Evolutionary conservation across 2,113 vertebrate genomes (phyloP), one percentile per base, ranked within the genome.

Genomic region (Limanda limanda): DNA sequence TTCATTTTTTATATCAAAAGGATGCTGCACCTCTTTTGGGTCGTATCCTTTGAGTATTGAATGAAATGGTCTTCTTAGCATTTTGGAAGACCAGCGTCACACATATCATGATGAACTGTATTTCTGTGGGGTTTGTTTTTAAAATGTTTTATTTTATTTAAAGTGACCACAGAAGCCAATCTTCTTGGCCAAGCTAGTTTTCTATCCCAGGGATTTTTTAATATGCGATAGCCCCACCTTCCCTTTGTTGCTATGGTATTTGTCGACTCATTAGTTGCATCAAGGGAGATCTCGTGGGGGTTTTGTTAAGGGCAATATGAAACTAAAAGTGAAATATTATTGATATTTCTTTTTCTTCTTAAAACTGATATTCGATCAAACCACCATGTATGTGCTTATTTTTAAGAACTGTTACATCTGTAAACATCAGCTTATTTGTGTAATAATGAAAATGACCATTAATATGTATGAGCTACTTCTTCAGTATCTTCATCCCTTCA

Each of bases 81-180:
- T 71, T 81, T 76, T 78, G 70, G 69, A 60, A 78, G 78, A 69
- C 24, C 47, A 42, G 55, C n/a, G 37, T 79, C 64, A 90, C 76
- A 90, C 87, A 88, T 88, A 88, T 85, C 84, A 91, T 66, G 52
- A 83, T 88, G 77, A 86, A 75, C 73, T 86, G 66, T 83, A 71
- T 81, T 76, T 78, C 56, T 82, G 56, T 72, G 17, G 35, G 35
- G 9, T 40, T 79, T 57, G 71, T 64, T 84, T 48, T n/a, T 52
- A 52, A n/a, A 15, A 20, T 54, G 14, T 31, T 31, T 31, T 54
- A 81, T 31, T 31, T 31, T 54, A 82, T 85, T 78, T 86, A 77
- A 83, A 79, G 63, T 71, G 71, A 80, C 82, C 77, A 87, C 63
- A 85, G 57, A 83, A 87, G 87, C 71, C 77, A 80, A 5, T 69